Percentiles rank a stretch among this genome's conserved stretches.
Evolutionary conservation across 1,140 invertebrate species (phyloP).

Genomic region (Cyclargus thomasi): DNA sequence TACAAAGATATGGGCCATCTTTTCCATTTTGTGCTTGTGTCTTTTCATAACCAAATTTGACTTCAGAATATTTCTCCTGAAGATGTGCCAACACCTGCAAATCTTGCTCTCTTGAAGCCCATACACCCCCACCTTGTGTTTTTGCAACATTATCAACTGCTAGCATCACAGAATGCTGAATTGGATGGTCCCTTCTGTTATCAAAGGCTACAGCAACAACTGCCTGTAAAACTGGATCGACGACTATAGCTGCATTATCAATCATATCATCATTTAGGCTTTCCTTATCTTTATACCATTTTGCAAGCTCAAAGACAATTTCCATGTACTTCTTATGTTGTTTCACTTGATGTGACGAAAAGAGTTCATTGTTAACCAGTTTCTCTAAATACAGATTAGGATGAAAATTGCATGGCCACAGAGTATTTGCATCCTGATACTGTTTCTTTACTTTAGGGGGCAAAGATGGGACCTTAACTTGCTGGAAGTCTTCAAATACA

Average conservation of each 20-base stretch:
- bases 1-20: constrained; percentile 88
- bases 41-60: constrained; percentile 47
- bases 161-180: constrained; percentile 90
- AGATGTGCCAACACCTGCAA: constrained; percentile 40
- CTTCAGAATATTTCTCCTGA: constrained; percentile 38
- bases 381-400: constrained; percentile 83
- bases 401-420: constrained; percentile 93
- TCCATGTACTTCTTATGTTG: constrained; percentile 79
- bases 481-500: constrained; percentile 75
- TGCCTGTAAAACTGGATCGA: constrained; percentile 79
- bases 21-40: constrained; percentile 23
- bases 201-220: constrained; percentile 82
- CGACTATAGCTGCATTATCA: constrained; percentile 77
- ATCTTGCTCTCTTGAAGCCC: constrained; percentile 52
- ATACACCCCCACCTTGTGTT: constrained; percentile 87
- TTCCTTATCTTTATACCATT: constrained; percentile 39
- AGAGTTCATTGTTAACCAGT: constrained; percentile 78
- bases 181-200: constrained; percentile 78
- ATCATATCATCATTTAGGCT: constrained; percentile 19
- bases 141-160: constrained; percentile 89
- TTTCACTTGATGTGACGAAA: constrained; percentile 76
- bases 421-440: constrained; percentile 76
- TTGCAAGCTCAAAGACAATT: constrained; percentile 76
- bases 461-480: constrained; percentile 77
- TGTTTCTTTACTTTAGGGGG: constrained; percentile 81